These are phyloP conservation scores for Monodelphis domestica DNA, from an alignment of 2,797 vertebrate genomes.

Conservation along the genomic window DNA sequence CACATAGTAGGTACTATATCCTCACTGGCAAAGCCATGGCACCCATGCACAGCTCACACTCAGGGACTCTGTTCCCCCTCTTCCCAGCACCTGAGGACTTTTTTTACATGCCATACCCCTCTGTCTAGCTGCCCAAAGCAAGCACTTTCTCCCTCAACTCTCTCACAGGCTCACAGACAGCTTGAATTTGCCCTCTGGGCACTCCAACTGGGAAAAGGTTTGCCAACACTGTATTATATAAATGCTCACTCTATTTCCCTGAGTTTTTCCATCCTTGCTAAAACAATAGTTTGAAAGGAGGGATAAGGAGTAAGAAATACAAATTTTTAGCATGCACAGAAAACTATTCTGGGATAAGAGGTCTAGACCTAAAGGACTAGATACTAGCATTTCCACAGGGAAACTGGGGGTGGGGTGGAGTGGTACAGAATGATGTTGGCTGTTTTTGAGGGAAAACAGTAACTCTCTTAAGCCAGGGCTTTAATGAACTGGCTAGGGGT, in stretches of 20 bases:
- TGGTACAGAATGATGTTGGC: background rate
- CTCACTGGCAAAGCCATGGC: background rate
- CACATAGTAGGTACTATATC: no score
- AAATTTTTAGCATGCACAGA: background rate
- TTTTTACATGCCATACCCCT: no score
- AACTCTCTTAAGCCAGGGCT: background rate
- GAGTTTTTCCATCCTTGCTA: background rate
- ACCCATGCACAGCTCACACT: background rate
- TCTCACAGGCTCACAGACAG: no score
- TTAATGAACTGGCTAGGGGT: slow-evolving; percentile 40
- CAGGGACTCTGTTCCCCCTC: no score
- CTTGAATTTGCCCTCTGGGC: no score
- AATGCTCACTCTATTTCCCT: background rate
- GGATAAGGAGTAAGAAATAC: background rate
- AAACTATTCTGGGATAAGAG: background rate
- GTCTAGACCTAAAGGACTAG: background rate
- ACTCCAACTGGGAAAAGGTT: no score
- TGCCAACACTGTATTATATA: no score
- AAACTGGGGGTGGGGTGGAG: background rate
- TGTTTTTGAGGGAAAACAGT: background rate
- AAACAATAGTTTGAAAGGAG: background rate
- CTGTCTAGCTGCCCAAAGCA: no score
- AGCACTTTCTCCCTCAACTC: no score
- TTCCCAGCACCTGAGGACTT: no score
- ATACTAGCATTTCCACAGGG: background rate